A percentile compares a stretch with the other conserved stretches of the same genome.
These are phyloP conservation scores for Otus scops DNA, from an alignment of 2,797 vertebrate genomes.

Conservation along the genomic window DNA sequence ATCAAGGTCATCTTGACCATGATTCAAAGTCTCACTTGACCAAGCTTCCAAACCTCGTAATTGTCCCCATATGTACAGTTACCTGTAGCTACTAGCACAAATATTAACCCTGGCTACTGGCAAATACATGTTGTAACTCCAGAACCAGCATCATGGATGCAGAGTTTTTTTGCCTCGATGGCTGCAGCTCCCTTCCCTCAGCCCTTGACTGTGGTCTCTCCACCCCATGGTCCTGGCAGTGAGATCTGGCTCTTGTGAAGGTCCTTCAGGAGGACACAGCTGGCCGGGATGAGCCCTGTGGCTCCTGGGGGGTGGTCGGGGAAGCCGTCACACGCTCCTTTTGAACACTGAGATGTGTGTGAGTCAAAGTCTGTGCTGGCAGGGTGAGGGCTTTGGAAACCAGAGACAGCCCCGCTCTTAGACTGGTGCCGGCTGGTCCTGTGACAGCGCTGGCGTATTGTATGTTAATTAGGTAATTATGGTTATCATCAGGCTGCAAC, in stretches of 20 bases:
- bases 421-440: not conserved
- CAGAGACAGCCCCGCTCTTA: not conserved
- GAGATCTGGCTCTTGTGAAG: not conserved
- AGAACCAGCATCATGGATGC: not conserved
- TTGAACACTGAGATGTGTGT: not conserved
- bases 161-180: not conserved
- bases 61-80: no score
- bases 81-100: no score
- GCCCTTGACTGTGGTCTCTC: not conserved
- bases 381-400: not conserved
- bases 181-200: no score
- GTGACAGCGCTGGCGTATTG: not conserved
- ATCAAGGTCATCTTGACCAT: no score
- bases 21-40: no score
- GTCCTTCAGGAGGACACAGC: not conserved
- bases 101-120: no score
- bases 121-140: not conserved
- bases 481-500: not conserved
- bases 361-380: not conserved
- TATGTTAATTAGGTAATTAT: conserved; percentile 4
- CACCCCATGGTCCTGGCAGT: not conserved
- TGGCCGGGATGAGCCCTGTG: not conserved
- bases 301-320: no score
- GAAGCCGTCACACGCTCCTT: not conserved
- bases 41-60: no score